Evolutionary conservation across 2,113 vertebrate species (phyloP), one percentile per base, ranked within the genome.

Genomic region (Phrynocephalus versicolor): DNA sequence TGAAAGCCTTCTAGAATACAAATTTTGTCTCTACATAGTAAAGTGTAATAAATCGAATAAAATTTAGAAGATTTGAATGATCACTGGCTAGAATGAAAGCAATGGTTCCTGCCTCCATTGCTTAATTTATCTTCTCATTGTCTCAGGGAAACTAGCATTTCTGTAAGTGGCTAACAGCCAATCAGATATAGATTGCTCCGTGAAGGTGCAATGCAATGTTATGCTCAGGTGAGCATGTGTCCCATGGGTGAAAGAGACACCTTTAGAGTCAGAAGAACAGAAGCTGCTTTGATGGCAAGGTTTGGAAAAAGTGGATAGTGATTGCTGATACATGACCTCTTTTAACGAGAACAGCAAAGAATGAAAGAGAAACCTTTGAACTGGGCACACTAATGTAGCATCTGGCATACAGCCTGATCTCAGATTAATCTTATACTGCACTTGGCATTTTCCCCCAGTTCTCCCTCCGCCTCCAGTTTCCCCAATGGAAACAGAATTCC

Each of bases 361-460:
- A 75, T 85, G 92, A 91, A 92, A 90, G 90, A 87, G 89, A 94
- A 94, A 92, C 93, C 93, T 92, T 90, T 77, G 84, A 88, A 55
- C 82, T 88, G 72, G n/a, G 84, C 23, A 82, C 75, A 55, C 94
- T 95, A 95, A 96, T 93, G 95, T 71, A 95, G 91, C 84, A 85
- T 79, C 95, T 97, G 97, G 97, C 97, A 92, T 85, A 35, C 30
- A 90, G 97, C 97, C 96, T 95, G 87, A 84, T 87, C 75, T 83
- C 89, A 70, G 51, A 92, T 96, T 95, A 95, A 97, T 92, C 91
- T 93, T 87, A 97, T 94, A 96, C 89, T 93, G 90, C 76, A 79
- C 79, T 88, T 89, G 77, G 7, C 79, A 82, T 72, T 65, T 14
- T 81, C 57, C 60, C 23, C 57, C 27, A 39, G 16, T 64, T 1